Conservation (phyloP, 92 coral and sea anemone genomes). For the Phenganax subtilis region DNA sequence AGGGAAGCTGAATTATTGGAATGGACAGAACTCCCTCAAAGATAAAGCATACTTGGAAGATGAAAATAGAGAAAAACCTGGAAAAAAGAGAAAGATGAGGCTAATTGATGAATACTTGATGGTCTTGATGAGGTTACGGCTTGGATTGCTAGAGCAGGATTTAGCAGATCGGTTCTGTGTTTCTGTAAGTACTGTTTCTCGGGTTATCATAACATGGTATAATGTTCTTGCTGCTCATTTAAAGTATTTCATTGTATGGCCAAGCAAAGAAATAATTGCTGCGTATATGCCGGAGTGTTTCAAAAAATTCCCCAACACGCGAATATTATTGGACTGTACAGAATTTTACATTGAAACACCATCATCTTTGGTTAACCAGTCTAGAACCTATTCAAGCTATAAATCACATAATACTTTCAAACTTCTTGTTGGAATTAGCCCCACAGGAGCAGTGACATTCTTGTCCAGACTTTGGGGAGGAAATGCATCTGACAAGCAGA, state of each 20-base stretch:
- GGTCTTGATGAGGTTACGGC: constrained; percentile 44
- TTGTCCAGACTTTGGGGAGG: constrained; percentile 47
- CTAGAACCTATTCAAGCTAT: constrained; percentile 6
- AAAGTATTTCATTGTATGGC: constrained; percentile 35
- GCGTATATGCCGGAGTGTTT: constrained; percentile 24
- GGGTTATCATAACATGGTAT: constrained; percentile 38
- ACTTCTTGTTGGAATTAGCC: constrained; percentile 52
- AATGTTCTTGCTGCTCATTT: constrained; percentile 36
- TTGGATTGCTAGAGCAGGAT: constrained; percentile 38
- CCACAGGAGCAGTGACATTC: constrained; percentile 45
- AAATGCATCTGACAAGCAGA: constrained; percentile 50
- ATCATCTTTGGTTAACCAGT: constrained; percentile 20
- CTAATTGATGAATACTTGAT: constrained; percentile 39
- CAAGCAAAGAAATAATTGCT: constrained; percentile 5
- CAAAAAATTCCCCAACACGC: constrained; percentile 17
- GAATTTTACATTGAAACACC: constrained; percentile 35
- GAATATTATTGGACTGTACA: constrained; percentile 35
- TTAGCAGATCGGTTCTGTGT: constrained; percentile 42
- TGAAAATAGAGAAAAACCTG: constrained; percentile 44
- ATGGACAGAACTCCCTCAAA: constrained; percentile 42
- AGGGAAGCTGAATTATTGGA: constrained; percentile 47
- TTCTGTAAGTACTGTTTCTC: constrained; percentile 38
- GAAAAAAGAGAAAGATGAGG: constrained; percentile 38
- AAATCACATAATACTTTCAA: constrained; percentile 43
- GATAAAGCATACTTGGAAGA: constrained; percentile 24